Base-by-base conservation (phyloP, 2,888 invertebrate species). In the Tenthredo distinguenda region DNA sequence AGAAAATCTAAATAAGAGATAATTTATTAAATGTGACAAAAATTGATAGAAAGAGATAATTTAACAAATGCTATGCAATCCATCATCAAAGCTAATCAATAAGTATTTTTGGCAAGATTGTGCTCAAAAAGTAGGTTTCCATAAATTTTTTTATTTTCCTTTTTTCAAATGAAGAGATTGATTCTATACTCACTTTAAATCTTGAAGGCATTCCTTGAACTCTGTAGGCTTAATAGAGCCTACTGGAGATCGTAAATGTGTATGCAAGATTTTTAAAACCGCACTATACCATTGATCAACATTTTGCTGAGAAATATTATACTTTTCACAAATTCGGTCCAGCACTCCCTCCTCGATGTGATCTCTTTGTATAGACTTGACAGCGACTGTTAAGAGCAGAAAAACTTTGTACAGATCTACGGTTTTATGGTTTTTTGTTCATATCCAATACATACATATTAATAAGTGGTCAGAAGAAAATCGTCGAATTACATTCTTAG, bases 281-380 rank as follows among this genome's bases (percentile, higher is more conserved):
- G 94, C 94, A 3, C 94, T 94, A 88, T 94, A 95, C 84, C 95
- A 92, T 89, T 95, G 95, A 86, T 94, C 94, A 86, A 95, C 93
- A 86, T 94, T 93, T 79, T 92, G 92, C 18, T 94, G 94, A 62
- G 91, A 85, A 55, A 91, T 85, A 86, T 91, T 90, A 85, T 90
- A 92, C 87, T 92, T 93, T 84, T 91, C 90, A 84, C 92, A 90
- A 74, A 93, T 90, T 85, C 92, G 90, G 40, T 93, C 92, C 6
- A 93, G 86, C 34, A 92, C 89, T 83, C 93, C 93, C 87, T 91
- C 92, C 72, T 93, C 92, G 84, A 93, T 90, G 55, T 91, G 89
- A 68, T 93, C 92, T 62, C 91, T 89, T 86, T 92, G 91, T 84
- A 93, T 91, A n/a, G 91, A 89, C 86, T 92, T 93, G 0, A 93